Percentiles rank a stretch among this genome's conserved stretches.
These are phyloP conservation scores for Nyctibius grandis DNA, from an alignment of 2,797 vertebrate species.

Conservation along the genomic window DNA sequence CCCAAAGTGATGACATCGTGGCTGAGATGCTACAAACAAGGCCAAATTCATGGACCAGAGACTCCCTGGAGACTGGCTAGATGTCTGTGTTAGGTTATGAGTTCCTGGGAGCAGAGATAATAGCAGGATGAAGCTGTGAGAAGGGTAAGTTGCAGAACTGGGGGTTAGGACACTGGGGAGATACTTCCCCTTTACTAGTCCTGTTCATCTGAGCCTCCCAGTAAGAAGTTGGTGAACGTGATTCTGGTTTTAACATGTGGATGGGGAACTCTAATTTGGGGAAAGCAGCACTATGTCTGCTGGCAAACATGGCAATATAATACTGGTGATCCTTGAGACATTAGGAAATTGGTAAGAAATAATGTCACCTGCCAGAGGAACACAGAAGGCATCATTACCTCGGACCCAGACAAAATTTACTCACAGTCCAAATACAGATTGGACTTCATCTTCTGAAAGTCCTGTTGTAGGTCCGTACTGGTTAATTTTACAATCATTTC, in stretches of 20 bases:
- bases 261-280: background rate
- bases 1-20: background rate
- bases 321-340: background rate
- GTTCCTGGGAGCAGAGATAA: background rate
- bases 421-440: background rate
- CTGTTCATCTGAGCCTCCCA: background rate
- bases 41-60: background rate
- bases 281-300: background rate
- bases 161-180: background rate
- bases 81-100: background rate
- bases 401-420: background rate
- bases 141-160: background rate
- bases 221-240: background rate
- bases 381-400: background rate
- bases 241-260: background rate
- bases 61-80: background rate
- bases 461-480: background rate
- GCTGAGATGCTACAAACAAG: background rate
- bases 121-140: background rate
- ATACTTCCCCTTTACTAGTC: background rate
- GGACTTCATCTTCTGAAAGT: background rate
- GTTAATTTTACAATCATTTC: background rate
- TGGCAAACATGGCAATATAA: background rate
- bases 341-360: background rate
- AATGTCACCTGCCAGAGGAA: background rate